These are phyloP conservation scores for Petroica traversi DNA, from an alignment of 2,113 vertebrate species.

Conservation along the genomic window DNA sequence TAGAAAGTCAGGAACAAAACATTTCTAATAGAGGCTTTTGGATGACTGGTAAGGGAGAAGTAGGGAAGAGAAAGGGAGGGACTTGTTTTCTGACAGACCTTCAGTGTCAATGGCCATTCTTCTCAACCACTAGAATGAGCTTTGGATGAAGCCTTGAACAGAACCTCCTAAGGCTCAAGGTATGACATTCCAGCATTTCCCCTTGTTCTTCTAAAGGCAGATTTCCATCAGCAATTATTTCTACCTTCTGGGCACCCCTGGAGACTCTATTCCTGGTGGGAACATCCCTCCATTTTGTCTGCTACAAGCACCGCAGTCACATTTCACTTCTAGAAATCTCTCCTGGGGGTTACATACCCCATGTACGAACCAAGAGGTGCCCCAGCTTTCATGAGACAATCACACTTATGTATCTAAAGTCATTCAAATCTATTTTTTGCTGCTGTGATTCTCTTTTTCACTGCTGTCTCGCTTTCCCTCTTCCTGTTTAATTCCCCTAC, in stretches of 20 bases:
- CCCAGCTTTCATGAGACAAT: not conserved
- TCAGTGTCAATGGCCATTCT: not conserved
- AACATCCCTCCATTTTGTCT: not conserved
- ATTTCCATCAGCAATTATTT: not conserved
- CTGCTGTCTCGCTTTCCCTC: not conserved
- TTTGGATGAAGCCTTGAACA: not conserved
- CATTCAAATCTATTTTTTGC: not conserved
- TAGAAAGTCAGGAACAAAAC: not conserved
- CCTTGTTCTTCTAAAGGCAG: not conserved
- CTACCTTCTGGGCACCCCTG: not conserved
- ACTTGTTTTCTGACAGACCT: not conserved
- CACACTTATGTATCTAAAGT: not conserved
- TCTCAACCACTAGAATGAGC: not conserved
- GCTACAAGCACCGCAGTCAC: not conserved
- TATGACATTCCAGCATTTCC: not conserved
- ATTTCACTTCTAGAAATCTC: not conserved
- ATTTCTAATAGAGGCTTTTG: not conserved
- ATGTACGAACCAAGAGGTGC: not conserved
- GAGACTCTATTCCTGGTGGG: not conserved
- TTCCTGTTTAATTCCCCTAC: not conserved
- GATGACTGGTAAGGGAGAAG: not conserved
- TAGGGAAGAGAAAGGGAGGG: not conserved
- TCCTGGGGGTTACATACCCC: not conserved
- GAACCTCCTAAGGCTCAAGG: not conserved
- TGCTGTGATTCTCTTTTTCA: not conserved